These are phyloP conservation scores for Buteo buteo DNA, from an alignment of 2,113 vertebrate species.

Conservation along the genomic window DNA sequence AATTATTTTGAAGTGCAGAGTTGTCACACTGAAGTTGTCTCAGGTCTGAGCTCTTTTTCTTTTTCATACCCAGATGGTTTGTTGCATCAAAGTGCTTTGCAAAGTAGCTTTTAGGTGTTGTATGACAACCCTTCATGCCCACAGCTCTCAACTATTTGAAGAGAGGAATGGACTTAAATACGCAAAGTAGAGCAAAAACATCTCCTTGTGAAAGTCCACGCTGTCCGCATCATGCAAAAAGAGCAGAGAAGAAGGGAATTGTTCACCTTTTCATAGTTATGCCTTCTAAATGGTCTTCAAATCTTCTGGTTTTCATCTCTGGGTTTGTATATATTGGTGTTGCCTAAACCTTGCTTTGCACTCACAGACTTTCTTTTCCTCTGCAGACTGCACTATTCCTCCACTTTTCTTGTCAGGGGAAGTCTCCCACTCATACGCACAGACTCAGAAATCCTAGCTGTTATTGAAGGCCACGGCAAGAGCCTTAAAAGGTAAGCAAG, in stretches of 20 bases:
- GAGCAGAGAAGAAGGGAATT: not conserved
- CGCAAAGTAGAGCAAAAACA: not conserved
- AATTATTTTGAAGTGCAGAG: not conserved
- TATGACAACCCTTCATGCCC: not conserved
- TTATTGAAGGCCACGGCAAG: not conserved
- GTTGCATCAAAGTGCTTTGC: not conserved
- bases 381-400: not conserved
- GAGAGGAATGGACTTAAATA: not conserved
- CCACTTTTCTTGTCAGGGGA: not conserved
- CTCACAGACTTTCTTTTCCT: not conserved
- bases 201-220: not conserved
- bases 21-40: not conserved
- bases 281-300: not conserved
- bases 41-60: not conserved
- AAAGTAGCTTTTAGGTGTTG: not conserved
- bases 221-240: not conserved
- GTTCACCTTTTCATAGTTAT: not conserved
- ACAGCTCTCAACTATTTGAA: not conserved
- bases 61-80: accelerated
- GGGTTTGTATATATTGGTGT: not conserved
- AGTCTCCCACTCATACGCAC: not conserved
- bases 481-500: slow-evolving; percentile 20
- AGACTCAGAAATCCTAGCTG: not conserved
- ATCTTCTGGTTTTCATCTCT: not conserved
- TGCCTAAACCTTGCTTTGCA: not conserved